A percentile compares a stretch with the other conserved stretches of the same genome.
Evolutionary conservation across 2,797 vertebrate species (phyloP).

Genomic region (Platalea minor): DNA sequence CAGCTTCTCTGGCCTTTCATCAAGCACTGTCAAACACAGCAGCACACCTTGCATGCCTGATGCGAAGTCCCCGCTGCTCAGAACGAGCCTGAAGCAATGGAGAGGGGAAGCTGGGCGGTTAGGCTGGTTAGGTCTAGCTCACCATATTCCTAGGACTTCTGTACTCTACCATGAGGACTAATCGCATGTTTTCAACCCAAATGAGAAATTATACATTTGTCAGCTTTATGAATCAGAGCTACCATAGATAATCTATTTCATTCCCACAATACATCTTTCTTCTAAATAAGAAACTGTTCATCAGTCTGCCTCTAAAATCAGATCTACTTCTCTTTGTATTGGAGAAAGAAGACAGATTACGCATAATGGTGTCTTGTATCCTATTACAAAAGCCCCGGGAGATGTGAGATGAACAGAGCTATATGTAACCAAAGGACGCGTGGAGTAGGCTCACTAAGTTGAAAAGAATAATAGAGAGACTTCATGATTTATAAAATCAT

Average conservation of each 20-base stretch:
- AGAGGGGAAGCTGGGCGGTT: accelerated
- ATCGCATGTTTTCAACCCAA: neutral
- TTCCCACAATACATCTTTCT: neutral
- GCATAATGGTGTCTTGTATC: neutral
- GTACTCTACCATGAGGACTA: accelerated
- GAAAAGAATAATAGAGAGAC: neutral
- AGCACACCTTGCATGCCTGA: neutral
- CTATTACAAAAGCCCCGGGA: neutral
- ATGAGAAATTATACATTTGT: neutral
- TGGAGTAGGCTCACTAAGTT: neutral
- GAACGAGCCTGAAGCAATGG: accelerated
- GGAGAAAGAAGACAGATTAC: neutral
- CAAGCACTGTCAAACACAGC: neutral
- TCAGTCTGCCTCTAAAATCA: neutral
- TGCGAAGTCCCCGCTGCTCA: neutral
- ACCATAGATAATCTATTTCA: neutral
- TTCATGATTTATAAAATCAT: neutral
- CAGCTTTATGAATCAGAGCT: neutral
- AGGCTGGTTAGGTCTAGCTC: neutral
- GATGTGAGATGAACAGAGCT: neutral
- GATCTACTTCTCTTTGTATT: neutral
- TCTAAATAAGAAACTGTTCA: neutral
- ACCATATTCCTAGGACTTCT: neutral
- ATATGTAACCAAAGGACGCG: neutral
- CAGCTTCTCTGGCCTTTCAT: neutral